These are phyloP conservation scores for Eupeodes corollae DNA, from an alignment of 1,140 invertebrate species.

Conservation along the genomic window DNA sequence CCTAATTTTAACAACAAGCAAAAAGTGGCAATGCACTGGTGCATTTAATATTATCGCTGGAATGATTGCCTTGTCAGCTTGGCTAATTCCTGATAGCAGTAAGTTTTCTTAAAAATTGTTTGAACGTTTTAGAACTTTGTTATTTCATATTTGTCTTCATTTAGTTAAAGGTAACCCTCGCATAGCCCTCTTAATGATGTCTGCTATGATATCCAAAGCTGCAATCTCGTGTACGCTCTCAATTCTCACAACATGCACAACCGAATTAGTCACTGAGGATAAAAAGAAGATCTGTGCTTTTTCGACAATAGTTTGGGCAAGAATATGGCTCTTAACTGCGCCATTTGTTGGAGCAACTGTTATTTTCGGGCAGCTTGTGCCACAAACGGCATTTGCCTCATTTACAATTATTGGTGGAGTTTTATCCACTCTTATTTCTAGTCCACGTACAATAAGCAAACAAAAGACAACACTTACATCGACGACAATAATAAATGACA, in stretches of 20 bases:
- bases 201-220: slow-evolving; percentile 35
- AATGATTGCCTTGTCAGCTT: slow-evolving; percentile 28
- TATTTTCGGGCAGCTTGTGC: slow-evolving; percentile 29
- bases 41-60: slow-evolving; percentile 33
- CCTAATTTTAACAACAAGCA: slow-evolving; percentile 27
- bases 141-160: slow-evolving; percentile 1
- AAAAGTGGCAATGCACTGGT: slow-evolving; percentile 33
- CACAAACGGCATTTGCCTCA: slow-evolving; percentile 29
- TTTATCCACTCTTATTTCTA: slow-evolving; percentile 26
- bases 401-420: slow-evolving; percentile 29
- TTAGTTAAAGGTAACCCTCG: slow-evolving; percentile 20
- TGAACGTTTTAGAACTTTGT: not conserved
- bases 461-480: slow-evolving; percentile 8
- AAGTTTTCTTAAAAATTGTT: slow-evolving; percentile 2
- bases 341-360: slow-evolving; percentile 32
- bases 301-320: slow-evolving; percentile 35
- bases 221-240: slow-evolving; percentile 32
- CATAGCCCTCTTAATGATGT: slow-evolving; percentile 29
- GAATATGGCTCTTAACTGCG: slow-evolving; percentile 33
- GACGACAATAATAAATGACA: slow-evolving; percentile 3
- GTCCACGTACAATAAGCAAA: slow-evolving; percentile 30
- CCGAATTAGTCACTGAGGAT: slow-evolving; percentile 27
- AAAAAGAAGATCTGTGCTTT: slow-evolving; percentile 31
- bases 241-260: slow-evolving; percentile 35
- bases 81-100: slow-evolving; percentile 28